These are phyloP conservation scores for Neopipo cinnamomea DNA, from an alignment of 2,113 vertebrate species.

Conservation along the genomic window DNA sequence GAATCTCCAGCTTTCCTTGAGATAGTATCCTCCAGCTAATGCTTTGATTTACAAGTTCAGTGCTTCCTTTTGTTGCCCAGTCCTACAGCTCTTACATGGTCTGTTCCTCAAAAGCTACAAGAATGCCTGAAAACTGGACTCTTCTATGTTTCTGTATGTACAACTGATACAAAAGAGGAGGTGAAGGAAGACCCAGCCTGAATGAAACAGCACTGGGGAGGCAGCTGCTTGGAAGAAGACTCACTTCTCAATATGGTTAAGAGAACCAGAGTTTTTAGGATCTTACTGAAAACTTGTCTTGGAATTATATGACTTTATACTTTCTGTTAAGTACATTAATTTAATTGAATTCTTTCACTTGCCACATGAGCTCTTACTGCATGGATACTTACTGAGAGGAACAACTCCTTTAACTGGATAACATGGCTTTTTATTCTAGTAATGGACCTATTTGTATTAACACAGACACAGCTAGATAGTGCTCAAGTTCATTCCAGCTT, in stretches of 20 bases:
- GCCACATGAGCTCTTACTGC: not conserved
- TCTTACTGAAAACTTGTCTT: not conserved
- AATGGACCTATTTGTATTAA: not conserved
- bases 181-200: not conserved
- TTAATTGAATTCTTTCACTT: not conserved
- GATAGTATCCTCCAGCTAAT: not conserved
- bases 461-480: not conserved
- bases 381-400: not conserved
- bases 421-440: not conserved
- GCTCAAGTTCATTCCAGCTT: not conserved
- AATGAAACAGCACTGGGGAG: not conserved
- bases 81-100: not conserved
- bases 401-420: not conserved
- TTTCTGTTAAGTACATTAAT: not conserved
- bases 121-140: not conserved
- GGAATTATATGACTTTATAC: not conserved
- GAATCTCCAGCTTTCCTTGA: not conserved
- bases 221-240: not conserved
- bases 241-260: accelerated
- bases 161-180: not conserved
- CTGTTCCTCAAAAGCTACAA: not conserved
- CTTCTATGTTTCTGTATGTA: not conserved
- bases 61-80: not conserved
- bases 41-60: not conserved
- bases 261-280: not conserved